phyloP scores from a whole-genome alignment of 2,113 vertebrate genomes.

The Vulpes vulpes region DNA sequence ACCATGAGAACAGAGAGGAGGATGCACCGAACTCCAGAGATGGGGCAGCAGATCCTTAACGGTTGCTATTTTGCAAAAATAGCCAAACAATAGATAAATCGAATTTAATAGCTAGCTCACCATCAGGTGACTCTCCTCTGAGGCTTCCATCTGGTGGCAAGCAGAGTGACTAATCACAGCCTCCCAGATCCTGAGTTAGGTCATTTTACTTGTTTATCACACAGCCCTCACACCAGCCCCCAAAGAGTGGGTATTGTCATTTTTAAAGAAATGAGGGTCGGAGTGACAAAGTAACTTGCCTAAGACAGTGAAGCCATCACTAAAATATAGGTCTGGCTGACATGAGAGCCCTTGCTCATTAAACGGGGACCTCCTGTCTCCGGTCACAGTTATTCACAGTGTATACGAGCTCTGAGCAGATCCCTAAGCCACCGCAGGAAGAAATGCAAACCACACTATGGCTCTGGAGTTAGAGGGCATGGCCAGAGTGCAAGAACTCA shows the following conservation, averaged over 20 bases:
- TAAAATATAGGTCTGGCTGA: conserved; percentile 41
- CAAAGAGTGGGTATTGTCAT: conserved; percentile 34
- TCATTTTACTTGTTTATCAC: conserved; percentile 44
- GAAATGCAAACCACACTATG: background rate
- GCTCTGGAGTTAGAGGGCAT: background rate
- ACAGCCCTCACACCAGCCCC: background rate
- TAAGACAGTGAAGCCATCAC: background rate
- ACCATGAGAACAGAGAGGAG: background rate
- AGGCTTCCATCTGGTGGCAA: conserved; percentile 1
- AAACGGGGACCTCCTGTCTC: background rate
- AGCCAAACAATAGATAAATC: conserved; percentile 38
- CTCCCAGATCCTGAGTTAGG: background rate
- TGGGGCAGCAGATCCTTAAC: background rate
- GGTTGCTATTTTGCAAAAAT: background rate
- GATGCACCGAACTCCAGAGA: background rate
- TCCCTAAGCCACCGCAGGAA: background rate
- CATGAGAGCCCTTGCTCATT: background rate
- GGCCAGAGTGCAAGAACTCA: background rate
- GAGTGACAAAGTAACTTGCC: conserved; percentile 35
- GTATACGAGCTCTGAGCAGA: background rate
- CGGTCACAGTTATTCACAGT: background rate
- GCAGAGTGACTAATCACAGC: background rate
- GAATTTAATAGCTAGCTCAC: background rate
- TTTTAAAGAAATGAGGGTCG: conserved; percentile 64
- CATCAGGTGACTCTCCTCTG: background rate